A percentile compares a stretch with the other conserved stretches of the same genome.
Conservation (phyloP, 2,113 vertebrate species). For the Anser brachyrhynchus region DNA sequence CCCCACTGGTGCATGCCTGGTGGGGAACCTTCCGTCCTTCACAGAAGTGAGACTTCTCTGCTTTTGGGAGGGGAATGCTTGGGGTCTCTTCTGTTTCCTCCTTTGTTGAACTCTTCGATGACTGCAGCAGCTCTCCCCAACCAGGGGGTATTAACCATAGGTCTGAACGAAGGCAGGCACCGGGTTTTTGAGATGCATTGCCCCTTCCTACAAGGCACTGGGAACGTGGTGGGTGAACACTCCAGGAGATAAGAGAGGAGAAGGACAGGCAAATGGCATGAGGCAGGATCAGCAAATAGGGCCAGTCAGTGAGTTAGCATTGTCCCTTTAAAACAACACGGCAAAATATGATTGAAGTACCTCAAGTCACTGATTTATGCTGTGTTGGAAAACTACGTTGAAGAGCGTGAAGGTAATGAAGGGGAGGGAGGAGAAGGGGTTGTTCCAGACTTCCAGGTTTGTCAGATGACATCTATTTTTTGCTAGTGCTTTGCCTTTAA, state of each 20-base stretch:
- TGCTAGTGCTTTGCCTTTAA: not conserved
- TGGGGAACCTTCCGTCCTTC: not conserved
- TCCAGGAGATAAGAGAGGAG: not conserved
- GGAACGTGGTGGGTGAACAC: rapidly evolving
- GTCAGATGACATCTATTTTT: not conserved
- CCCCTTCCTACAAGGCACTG: not conserved
- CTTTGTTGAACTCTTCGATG: not conserved
- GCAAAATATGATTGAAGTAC: not conserved
- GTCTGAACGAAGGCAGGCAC: not conserved
- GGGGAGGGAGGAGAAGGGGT: not conserved
- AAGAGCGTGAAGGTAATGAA: not conserved
- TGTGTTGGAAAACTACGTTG: not conserved
- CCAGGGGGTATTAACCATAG: not conserved
- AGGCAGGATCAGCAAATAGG: not conserved
- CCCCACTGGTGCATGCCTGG: not conserved
- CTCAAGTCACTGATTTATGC: not conserved
- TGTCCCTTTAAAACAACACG: not conserved
- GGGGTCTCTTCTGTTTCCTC: not conserved
- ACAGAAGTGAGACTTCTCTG: not conserved
- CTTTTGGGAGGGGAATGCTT: not conserved
- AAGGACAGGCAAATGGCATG: not conserved
- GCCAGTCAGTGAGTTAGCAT: not conserved
- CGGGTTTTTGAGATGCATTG: not conserved
- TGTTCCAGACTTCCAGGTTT: not conserved
- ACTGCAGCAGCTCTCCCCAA: not conserved